phyloP scores from a whole-genome alignment of 2,888 invertebrate species.

The Leptinotarsa juncta region DNA sequence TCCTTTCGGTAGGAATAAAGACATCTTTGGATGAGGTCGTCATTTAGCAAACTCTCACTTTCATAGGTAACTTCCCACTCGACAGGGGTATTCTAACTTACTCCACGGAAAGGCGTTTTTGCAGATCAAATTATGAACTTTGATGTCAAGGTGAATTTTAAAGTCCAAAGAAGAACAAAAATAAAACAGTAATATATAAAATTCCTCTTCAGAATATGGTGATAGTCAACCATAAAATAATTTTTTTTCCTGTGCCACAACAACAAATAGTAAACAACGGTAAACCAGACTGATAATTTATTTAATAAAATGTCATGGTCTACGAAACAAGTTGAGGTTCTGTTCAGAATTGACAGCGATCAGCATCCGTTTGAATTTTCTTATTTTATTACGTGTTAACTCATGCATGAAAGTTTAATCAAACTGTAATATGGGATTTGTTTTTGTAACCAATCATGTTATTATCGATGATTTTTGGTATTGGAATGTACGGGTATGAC shows the following conservation, averaged over 20 bases:
- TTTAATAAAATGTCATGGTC: slow-evolving; percentile 17
- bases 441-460: neutral
- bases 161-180: too few species aligned
- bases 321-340: slow-evolving; percentile 7
- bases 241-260: slow-evolving; percentile 1
- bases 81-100: too few species aligned
- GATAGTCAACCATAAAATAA: slow-evolving; percentile 4
- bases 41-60: too few species aligned
- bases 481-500: neutral
- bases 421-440: neutral
- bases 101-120: too few species aligned
- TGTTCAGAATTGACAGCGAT: slow-evolving; percentile 12
- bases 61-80: too few species aligned
- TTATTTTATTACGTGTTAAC: slow-evolving; percentile 7
- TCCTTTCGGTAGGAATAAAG: too few species aligned
- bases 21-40: too few species aligned
- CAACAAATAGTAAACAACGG: slow-evolving; percentile 1
- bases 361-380: neutral
- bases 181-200: neutral
- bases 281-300: slow-evolving; percentile 13
- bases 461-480: neutral
- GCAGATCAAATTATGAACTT: too few species aligned
- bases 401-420: slow-evolving; percentile 19
- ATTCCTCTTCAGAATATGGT: neutral
- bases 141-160: too few species aligned